These are phyloP conservation scores for Patiria pectinifera DNA, from an alignment of 53 echinoderm and acorn worm genomes.

Conservation along the genomic window DNA sequence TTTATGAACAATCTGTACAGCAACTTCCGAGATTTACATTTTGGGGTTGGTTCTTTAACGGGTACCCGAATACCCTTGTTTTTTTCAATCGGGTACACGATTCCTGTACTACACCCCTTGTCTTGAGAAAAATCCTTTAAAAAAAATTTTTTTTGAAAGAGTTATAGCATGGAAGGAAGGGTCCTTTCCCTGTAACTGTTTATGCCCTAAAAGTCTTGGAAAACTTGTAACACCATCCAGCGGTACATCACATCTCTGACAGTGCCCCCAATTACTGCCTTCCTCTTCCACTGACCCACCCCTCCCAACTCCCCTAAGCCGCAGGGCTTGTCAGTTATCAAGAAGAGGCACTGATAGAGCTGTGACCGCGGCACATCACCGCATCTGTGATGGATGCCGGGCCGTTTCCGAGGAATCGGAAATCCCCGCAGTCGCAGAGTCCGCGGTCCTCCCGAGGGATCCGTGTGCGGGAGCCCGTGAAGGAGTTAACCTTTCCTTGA, in stretches of 20 bases:
- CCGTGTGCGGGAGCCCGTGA: not conserved
- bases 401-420: not conserved
- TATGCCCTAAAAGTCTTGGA: too few relatives aligned
- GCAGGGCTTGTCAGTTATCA: conserved; percentile 1
- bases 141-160: too few relatives aligned
- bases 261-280: not conserved
- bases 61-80: too few relatives aligned
- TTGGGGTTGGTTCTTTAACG: too few relatives aligned
- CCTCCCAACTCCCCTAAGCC: not conserved
- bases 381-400: conserved; percentile 30
- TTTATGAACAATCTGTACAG: too few relatives aligned
- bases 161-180: too few relatives aligned
- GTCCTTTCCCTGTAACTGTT: too few relatives aligned
- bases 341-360: conserved; percentile 11
- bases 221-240: not conserved
- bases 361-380: not conserved
- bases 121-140: too few relatives aligned
- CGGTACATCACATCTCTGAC: not conserved
- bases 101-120: too few relatives aligned
- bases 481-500: not conserved
- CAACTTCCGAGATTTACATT: too few relatives aligned
- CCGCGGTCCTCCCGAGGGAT: not conserved
- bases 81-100: too few relatives aligned
- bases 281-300: not conserved
- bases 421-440: not conserved